A percentile compares a stretch with the other conserved stretches of the same genome.
phyloP scores from a whole-genome alignment of 1,140 invertebrate genomes.

The Coelopa frigida region DNA sequence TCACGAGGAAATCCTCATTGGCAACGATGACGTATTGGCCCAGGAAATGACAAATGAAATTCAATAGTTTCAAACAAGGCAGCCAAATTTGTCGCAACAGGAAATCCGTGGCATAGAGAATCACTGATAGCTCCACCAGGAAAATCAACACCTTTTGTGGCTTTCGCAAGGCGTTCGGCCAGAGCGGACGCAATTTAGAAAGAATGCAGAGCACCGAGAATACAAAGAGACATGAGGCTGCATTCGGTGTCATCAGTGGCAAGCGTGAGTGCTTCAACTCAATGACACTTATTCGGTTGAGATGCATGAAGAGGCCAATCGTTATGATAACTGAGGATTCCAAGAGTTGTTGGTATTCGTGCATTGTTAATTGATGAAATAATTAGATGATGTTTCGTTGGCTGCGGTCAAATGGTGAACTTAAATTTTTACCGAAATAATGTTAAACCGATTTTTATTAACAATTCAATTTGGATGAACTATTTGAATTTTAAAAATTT shows the following conservation, averaged over 20 bases:
- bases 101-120: constrained; percentile 15
- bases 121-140: constrained; percentile 12
- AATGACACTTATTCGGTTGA: constrained; percentile 9
- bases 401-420: neutral
- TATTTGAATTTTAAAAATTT: neutral
- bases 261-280: constrained; percentile 11
- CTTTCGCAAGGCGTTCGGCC: constrained; percentile 1
- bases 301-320: constrained; percentile 15
- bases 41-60: constrained; percentile 11
- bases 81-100: constrained; percentile 16
- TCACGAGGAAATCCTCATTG: constrained; percentile 10
- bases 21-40: constrained; percentile 5
- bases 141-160: constrained; percentile 6
- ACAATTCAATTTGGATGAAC: constrained; percentile 12
- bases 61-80: constrained; percentile 11
- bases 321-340: constrained; percentile 11
- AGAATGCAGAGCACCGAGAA: constrained; percentile 12
- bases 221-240: constrained; percentile 12
- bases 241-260: constrained; percentile 13
- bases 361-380: neutral
- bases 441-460: constrained; percentile 5
- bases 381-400: neutral
- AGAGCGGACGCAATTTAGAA: constrained; percentile 12
- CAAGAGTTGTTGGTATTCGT: neutral
- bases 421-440: constrained; percentile 11